Conservation (phyloP, 2,113 vertebrate genomes). For the Notothenia rossii region DNA sequence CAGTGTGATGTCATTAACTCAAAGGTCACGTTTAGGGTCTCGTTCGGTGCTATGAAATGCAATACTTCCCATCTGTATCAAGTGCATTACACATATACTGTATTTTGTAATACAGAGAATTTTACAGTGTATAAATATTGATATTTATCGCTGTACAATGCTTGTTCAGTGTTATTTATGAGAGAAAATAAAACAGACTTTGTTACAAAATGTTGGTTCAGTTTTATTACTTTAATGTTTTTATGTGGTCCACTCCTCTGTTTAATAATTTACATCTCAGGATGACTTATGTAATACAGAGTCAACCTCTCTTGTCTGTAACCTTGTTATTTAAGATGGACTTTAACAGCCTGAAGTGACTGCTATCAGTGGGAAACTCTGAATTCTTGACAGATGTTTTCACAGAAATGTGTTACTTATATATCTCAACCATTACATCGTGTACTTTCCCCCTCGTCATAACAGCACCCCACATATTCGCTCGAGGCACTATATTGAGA, state of each 20-base stretch:
- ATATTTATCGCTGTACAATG: slow-evolving; percentile 84
- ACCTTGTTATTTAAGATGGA: slow-evolving; percentile 3
- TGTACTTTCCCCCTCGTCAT: not conserved
- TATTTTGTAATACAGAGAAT: slow-evolving; percentile 85
- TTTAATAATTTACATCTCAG: slow-evolving; percentile 29
- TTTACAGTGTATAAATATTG: slow-evolving; percentile 82
- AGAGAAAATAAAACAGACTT: slow-evolving; percentile 79
- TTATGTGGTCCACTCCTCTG: not conserved
- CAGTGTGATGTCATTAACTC: slow-evolving; percentile 21
- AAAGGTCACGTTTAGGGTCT: slow-evolving; percentile 47
- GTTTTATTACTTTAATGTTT: not conserved
- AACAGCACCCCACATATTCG: not conserved
- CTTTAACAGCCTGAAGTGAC: slow-evolving; percentile 2
- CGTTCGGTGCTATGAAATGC: slow-evolving; percentile 75
- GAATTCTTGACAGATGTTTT: slow-evolving; percentile 4
- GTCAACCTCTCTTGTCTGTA: not conserved
- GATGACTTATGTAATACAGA: slow-evolving; percentile 25
- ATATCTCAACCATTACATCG: slow-evolving; percentile 6
- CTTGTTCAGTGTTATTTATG: slow-evolving; percentile 88
- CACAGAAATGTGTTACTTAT: not conserved
- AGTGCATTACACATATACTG: slow-evolving; percentile 86
- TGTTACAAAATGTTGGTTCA: slow-evolving; percentile 41
- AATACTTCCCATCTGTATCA: slow-evolving; percentile 79
- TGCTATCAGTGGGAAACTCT: not conserved
- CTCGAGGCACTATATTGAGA: not conserved